Base-by-base conservation (phyloP, 2,113 vertebrate species). In the Calypte anna region DNA sequence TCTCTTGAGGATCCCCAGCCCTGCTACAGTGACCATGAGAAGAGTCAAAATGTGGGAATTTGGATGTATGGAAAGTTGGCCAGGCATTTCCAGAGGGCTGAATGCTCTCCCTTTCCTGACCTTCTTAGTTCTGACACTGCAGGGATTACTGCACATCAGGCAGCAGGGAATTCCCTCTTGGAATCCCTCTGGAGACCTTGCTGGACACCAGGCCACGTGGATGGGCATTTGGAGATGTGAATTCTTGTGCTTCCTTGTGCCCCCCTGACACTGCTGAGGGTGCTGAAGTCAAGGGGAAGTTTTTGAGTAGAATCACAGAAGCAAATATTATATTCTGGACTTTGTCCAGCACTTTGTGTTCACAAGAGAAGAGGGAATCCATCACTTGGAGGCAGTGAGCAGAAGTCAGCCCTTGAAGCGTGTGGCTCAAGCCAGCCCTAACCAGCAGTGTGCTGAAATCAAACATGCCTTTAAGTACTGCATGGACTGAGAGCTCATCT, bases 191-290 rank as follows among this genome's bases (percentile, higher is more conserved):
- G 3, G 8, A 54, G 66, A 7, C 20, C 14, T n/a, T 3, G 7
- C 50, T 31, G 85, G 58, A 51, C 17, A 2, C 10, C 2, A 1
- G 4, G 0, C 6, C 1, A 0, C 30, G 7, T 2, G 14, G 24
- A 6, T 0, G 2, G 21, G 4, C 15, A 1, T 2, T 20, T 0
- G 2, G 57, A 58, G 28, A 53, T 1, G 1, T 7, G 2, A 15
- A 6, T 57, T 61, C 22, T 22, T 30, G 22, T 3, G 27, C 61
- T 31, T 20, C 27, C 82, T 40, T 17, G 3, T 13, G 22, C n/a
- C 53, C 53, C 74, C 17, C 17, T 10, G 5, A 0, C 10, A 24
- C 0, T 0, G 33, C 36, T 11, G 10, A 54, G 51, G 14, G 3
- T 23, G 38, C 8, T 22, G 53, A 53, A 77, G 28, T 17, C 1